Conservation (phyloP, 2,888 invertebrate species). For the Rhagonycha fulva region DNA sequence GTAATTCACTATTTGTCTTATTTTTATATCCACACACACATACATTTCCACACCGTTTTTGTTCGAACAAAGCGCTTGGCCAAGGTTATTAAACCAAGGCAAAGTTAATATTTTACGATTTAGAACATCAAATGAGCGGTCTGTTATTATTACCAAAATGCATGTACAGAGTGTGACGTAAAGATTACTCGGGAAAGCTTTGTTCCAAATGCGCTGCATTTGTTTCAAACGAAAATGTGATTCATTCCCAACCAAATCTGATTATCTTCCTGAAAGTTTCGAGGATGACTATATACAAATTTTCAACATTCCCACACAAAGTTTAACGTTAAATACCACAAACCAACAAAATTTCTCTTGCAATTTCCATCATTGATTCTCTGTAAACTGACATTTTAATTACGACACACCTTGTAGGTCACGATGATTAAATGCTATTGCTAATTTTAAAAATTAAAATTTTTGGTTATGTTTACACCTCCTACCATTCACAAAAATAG, state of each 20-base stretch:
- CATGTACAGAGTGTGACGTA: background rate
- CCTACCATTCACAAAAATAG: background rate
- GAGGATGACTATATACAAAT: too few species aligned
- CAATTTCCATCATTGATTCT: background rate
- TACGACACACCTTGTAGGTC: background rate
- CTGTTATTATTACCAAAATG: background rate
- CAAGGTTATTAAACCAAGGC: slow-evolving; percentile 29
- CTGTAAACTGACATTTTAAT: background rate
- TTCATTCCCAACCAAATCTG: background rate
- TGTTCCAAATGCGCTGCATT: background rate
- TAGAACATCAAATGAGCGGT: background rate
- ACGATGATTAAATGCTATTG: background rate
- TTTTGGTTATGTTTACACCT: background rate
- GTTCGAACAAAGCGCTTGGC: slow-evolving; percentile 22
- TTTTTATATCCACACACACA: background rate
- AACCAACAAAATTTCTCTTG: background rate
- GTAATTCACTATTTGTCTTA: slow-evolving; percentile 3
- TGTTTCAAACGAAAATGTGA: background rate
- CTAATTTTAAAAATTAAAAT: background rate
- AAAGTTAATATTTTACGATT: slow-evolving; percentile 21
- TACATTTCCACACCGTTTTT: slow-evolving; percentile 19
- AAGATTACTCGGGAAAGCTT: background rate
- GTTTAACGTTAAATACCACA: background rate
- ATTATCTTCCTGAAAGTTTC: background rate
- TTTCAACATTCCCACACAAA: background rate